Conservation (phyloP, 2,113 vertebrate species). For the Larimichthys polyactis region DNA sequence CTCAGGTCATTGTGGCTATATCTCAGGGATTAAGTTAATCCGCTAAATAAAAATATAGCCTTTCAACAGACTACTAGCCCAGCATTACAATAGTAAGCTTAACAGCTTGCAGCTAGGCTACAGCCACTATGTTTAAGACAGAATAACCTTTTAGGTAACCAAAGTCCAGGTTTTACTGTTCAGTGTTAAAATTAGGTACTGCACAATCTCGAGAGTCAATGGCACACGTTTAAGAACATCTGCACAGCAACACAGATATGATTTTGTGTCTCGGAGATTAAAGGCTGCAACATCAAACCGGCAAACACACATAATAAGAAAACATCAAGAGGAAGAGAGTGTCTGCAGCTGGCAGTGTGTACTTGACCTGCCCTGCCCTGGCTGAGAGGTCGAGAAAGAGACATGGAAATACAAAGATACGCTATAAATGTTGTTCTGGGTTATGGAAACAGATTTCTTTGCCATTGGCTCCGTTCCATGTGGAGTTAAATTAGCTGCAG, state of each 20-base stretch:
- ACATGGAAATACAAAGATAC: background rate
- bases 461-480: background rate
- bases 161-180: background rate
- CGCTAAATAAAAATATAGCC: conserved; percentile 64
- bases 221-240: conserved; percentile 2
- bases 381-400: conserved; percentile 23
- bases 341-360: conserved; percentile 50
- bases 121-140: conserved; percentile 8
- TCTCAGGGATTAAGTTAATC: conserved; percentile 73
- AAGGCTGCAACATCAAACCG: conserved; percentile 68
- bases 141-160: background rate
- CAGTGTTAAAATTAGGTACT: background rate
- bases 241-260: conserved; percentile 24
- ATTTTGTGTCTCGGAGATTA: conserved; percentile 53
- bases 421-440: conserved; percentile 3
- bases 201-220: background rate
- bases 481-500: conserved; percentile 14
- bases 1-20: conserved; percentile 52
- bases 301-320: conserved; percentile 46
- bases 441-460: background rate
- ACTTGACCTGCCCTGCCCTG: conserved; percentile 27
- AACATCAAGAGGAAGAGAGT: conserved; percentile 42
- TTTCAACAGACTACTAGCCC: conserved; percentile 53
- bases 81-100: conserved; percentile 54
- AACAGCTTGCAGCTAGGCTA: conserved; percentile 32